phyloP scores from a whole-genome alignment of 1,140 invertebrate species.

The Trichomalopsis sarcophagae region DNA sequence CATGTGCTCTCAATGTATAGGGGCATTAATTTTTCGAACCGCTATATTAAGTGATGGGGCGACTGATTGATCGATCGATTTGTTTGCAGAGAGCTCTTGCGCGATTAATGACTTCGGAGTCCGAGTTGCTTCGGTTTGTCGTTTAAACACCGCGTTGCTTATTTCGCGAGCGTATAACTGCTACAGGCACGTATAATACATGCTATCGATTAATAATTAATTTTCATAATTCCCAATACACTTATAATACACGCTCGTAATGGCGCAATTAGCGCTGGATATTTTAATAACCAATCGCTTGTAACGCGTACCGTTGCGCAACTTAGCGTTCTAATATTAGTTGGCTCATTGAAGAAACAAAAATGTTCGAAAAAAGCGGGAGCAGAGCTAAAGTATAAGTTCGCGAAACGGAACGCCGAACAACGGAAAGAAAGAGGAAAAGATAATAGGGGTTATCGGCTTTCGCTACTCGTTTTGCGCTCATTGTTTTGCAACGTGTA shows the following conservation, averaged over 20 bases:
- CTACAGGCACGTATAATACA: too few relatives aligned
- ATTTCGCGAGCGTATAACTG: too few relatives aligned
- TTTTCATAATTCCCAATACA: neutral
- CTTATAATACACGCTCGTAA: neutral
- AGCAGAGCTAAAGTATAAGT: neutral
- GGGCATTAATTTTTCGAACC: conserved; percentile 11
- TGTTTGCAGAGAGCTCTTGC: conserved; percentile 8
- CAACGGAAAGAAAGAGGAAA: conserved; percentile 52
- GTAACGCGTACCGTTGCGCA: neutral
- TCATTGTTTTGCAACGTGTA: conserved; percentile 15
- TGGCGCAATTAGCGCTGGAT: neutral
- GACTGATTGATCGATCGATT: conserved; percentile 35
- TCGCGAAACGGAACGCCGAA: conserved; percentile 31
- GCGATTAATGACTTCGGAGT: conserved; percentile 34
- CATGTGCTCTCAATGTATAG: too few relatives aligned
- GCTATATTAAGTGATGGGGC: neutral
- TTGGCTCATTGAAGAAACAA: neutral
- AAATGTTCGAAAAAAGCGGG: conserved; percentile 12
- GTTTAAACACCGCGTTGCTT: neutral
- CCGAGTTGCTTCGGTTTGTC: conserved; percentile 1
- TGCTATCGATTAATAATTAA: too few relatives aligned
- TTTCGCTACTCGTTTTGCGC: conserved; percentile 13
- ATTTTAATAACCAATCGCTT: neutral
- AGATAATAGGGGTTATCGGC: conserved; percentile 58
- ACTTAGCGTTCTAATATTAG: neutral